These are phyloP conservation scores for Biston betularia DNA, from an alignment of 2,888 invertebrate genomes.

Conservation along the genomic window DNA sequence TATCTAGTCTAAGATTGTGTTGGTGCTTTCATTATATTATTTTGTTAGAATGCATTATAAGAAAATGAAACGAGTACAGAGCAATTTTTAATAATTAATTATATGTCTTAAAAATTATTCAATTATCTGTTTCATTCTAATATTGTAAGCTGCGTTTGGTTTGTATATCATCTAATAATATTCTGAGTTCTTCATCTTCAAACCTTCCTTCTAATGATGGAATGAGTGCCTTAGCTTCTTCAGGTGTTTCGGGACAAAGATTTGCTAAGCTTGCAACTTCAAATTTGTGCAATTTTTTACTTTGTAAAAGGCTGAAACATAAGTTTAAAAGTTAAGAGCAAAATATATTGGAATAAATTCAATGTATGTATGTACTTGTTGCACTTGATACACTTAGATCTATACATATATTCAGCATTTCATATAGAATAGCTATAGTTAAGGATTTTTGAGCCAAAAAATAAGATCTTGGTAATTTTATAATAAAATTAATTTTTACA, in stretches of 20 bases:
- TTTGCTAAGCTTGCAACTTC: constrained; percentile 99
- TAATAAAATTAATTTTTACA: too few relatives aligned
- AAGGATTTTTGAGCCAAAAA: too few relatives aligned
- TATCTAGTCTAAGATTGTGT: too few relatives aligned
- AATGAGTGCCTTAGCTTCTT: constrained; percentile 98
- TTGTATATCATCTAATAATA: constrained; percentile 98
- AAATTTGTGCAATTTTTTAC: constrained; percentile 98
- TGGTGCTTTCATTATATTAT: too few relatives aligned
- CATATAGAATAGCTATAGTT: too few relatives aligned
- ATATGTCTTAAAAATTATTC: background rate
- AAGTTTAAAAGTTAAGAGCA: background rate
- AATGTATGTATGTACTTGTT: too few relatives aligned
- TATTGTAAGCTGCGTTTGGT: constrained; percentile 99
- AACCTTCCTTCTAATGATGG: constrained; percentile 98
- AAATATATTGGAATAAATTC: background rate
- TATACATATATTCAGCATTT: too few relatives aligned
- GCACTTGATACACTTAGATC: too few relatives aligned
- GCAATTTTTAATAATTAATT: background rate
- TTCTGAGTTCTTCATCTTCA: constrained; percentile 99
- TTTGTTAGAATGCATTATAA: too few relatives aligned
- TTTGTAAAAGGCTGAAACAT: constrained; percentile 92
- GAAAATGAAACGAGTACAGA: too few relatives aligned
- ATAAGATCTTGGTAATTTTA: too few relatives aligned
- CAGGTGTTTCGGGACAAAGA: constrained; percentile 99
- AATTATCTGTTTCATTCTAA: constrained; percentile 68